A percentile compares a stretch with the other conserved stretches of the same genome.
phyloP scores from a whole-genome alignment of 1,140 invertebrate species.

The Choristoneura fumiferana region DNA sequence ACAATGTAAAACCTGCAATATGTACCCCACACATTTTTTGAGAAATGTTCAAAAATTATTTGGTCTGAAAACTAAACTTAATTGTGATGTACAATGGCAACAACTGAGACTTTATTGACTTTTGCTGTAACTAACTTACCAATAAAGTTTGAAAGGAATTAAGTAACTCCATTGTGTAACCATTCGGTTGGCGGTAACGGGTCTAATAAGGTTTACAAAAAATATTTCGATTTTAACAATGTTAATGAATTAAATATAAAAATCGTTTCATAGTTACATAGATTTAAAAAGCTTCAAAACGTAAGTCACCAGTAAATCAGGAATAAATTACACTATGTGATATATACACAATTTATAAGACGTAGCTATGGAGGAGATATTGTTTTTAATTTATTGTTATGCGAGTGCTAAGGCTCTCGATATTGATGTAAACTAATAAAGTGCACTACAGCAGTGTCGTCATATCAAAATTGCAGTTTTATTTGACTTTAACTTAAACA shows the following conservation, averaged over 20 bases:
- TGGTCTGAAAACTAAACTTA: too few relatives aligned
- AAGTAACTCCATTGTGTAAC: constrained; percentile 16
- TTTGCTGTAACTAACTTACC: too few relatives aligned
- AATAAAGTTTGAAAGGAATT: constrained; percentile 27
- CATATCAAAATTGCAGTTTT: constrained; percentile 47
- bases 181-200: too few relatives aligned
- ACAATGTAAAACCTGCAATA: too few relatives aligned
- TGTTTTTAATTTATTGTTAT: constrained; percentile 60
- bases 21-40: too few relatives aligned
- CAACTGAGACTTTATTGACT: too few relatives aligned
- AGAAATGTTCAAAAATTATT: too few relatives aligned
- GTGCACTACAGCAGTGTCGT: constrained; percentile 58
- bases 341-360: constrained; percentile 67
- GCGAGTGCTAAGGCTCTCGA: constrained; percentile 33
- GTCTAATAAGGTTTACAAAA: too few relatives aligned
- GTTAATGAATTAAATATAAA: too few relatives aligned
- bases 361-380: constrained; percentile 52
- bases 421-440: constrained; percentile 53
- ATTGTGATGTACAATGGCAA: too few relatives aligned
- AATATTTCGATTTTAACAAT: too few relatives aligned
- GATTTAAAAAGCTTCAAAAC: not conserved
- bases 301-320: constrained; percentile 16
- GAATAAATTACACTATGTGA: constrained; percentile 50
- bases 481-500: constrained; percentile 22
- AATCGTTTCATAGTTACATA: constrained; percentile 1